These are phyloP conservation scores for Odontamblyopus rebecca DNA, from an alignment of 2,797 vertebrate genomes.

Conservation along the genomic window DNA sequence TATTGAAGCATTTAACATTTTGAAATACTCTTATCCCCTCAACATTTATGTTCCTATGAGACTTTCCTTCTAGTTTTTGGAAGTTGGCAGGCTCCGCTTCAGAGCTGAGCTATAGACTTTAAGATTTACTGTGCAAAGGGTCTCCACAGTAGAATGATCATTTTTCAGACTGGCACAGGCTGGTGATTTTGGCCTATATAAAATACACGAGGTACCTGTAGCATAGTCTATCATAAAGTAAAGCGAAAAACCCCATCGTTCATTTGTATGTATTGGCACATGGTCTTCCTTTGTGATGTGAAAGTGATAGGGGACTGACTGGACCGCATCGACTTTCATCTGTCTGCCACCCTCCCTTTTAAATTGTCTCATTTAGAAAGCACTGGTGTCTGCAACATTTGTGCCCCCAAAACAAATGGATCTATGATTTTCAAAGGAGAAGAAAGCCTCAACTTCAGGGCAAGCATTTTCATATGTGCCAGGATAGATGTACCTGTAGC, in stretches of 20 bases:
- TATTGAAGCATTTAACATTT: constrained; percentile 1
- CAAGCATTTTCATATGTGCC: background rate
- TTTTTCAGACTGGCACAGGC: constrained; percentile 38
- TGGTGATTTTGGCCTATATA: constrained; percentile 16
- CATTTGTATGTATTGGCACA: constrained; percentile 39
- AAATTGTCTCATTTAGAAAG: constrained; percentile 22
- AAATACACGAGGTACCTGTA: constrained; percentile 12
- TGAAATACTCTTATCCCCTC: background rate
- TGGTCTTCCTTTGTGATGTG: constrained; percentile 18
- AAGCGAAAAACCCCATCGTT: constrained; percentile 14
- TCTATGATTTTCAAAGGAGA: constrained; percentile 9
- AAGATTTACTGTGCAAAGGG: constrained; percentile 29
- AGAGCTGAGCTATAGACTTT: constrained; percentile 16
- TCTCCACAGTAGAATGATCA: background rate
- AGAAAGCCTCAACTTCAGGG: constrained; percentile 9
- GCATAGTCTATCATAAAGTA: constrained; percentile 14
- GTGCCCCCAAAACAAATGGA: constrained; percentile 7
- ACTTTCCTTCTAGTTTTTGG: constrained; percentile 25
- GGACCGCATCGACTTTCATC: constrained; percentile 1
- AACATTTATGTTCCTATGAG: background rate
- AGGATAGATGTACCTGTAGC: constrained; percentile 4
- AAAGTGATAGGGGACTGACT: constrained; percentile 16
- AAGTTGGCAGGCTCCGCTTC: constrained; percentile 33
- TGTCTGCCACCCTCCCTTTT: constrained; percentile 5
- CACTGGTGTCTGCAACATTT: constrained; percentile 13